phyloP scores from a whole-genome alignment of 1,140 invertebrate genomes.

The Lordiphosa mommai region DNA sequence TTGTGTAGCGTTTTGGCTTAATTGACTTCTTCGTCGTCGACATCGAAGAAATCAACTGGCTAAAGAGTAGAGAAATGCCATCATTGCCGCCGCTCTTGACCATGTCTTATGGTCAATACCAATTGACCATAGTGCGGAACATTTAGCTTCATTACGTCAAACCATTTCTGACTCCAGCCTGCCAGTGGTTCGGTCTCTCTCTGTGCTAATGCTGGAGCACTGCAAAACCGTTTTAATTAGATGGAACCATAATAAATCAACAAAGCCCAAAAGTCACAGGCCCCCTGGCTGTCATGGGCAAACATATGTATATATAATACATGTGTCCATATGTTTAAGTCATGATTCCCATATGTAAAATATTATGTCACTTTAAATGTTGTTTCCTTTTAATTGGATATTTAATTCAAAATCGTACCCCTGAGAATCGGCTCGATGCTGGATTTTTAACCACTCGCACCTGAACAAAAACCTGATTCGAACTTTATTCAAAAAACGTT shows the following conservation, averaged over 20 bases:
- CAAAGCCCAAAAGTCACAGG: conserved; percentile 8
- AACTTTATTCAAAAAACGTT: too few species aligned
- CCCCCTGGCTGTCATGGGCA: not conserved
- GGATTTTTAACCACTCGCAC: too few species aligned
- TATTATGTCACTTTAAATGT: too few species aligned
- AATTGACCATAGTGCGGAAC: conserved; percentile 71
- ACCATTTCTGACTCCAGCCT: conserved; percentile 45
- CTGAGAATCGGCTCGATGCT: too few species aligned
- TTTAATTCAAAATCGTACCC: too few species aligned
- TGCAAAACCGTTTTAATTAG: conserved; percentile 74
- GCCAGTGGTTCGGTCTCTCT: conserved; percentile 12
- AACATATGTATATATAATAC: too few species aligned
- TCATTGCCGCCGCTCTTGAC: conserved; percentile 14
- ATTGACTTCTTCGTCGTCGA: conserved; percentile 59
- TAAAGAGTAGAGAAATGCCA: conserved; percentile 5
- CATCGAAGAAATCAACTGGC: conserved; percentile 5
- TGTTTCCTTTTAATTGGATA: too few species aligned
- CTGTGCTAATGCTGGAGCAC: conserved; percentile 34
- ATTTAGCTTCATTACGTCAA: conserved; percentile 76
- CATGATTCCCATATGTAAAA: too few species aligned
- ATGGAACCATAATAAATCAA: conserved; percentile 74
- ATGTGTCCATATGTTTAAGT: too few species aligned
- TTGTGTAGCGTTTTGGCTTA: conserved; percentile 64
- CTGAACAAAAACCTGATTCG: too few species aligned
- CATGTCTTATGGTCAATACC: conserved; percentile 71